phyloP scores from a whole-genome alignment of 2,888 invertebrate genomes.

The Ornithoptera priamus region DNA sequence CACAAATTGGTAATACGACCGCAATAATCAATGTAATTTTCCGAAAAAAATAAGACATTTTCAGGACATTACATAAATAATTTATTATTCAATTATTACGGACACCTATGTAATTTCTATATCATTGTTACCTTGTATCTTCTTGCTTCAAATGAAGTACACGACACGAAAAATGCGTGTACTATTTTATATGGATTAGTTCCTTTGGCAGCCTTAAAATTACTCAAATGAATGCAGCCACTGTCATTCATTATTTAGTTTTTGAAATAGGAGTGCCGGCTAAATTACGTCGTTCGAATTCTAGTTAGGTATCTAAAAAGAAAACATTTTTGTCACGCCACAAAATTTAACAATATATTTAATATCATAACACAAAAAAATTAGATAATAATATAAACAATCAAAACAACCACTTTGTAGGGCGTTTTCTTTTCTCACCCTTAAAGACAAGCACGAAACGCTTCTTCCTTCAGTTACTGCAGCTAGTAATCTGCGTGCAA shows the following conservation, averaged over 20 bases:
- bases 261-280: constrained; percentile 38
- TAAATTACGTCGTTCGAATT: constrained; percentile 32
- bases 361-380: constrained; percentile 5
- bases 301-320: constrained; percentile 34
- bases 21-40: background rate
- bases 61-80: constrained; percentile 31
- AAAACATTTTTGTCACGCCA: constrained; percentile 34
- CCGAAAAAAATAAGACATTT: background rate
- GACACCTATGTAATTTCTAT: constrained; percentile 30
- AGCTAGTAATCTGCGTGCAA: constrained; percentile 22
- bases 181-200: constrained; percentile 87
- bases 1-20: background rate
- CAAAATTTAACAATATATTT: constrained; percentile 22
- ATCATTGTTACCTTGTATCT: constrained; percentile 85
- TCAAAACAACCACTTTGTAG: constrained; percentile 23
- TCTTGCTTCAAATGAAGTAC: constrained; percentile 88
- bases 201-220: constrained; percentile 89
- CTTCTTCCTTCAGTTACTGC: constrained; percentile 21
- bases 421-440: constrained; percentile 30
- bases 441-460: constrained; percentile 20
- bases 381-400: constrained; percentile 10
- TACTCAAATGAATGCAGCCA: constrained; percentile 89
- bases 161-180: constrained; percentile 92
- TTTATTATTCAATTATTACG: constrained; percentile 39
- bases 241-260: constrained; percentile 81